Evolutionary conservation across 2,113 vertebrate species (phyloP), one percentile per base, ranked within the genome.

Genomic region (Peromyscus polionotus): DNA sequence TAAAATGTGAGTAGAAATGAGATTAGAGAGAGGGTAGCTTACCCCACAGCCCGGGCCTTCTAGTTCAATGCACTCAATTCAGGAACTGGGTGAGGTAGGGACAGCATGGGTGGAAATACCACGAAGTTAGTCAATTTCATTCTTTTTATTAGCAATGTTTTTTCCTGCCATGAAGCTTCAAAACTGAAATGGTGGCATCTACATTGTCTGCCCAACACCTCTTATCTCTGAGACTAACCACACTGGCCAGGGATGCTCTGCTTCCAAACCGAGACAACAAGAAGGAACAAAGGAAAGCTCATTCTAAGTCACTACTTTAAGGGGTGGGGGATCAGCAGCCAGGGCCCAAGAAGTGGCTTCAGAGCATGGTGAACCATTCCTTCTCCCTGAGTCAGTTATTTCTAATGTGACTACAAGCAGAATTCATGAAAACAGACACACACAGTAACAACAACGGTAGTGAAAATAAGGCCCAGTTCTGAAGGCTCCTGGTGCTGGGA

Each of bases 181-280:
- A 84, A 96, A 96, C 54, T 11, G 42, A 94, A 93, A 94, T 76
- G 39, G 57, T 14, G 20, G 65, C 76, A 89, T 80, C 73, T 57
- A 75, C 16, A 54, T 26, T 7, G 0, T 94, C 57, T 51, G 70
- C 92, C 67, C 73, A 93, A 24, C 61, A 65, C 59, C 48, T 59
- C 90, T 76, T 84, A 76, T 65, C 92, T 90, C 59, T 87, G 90
- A 81, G 96, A 88, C 63, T 65, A 83, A 93, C 7, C 26, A 68
- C n/a, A 45, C 0, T 81, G 76, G 77, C 20, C 68, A 90, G 75
- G 28, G 59, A 67, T 54, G 80, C 57, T 45, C 36, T 70, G 26
- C 92, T 84, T 67, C 76, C n/a, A 81, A 70, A 85, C 16, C 73
- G 68, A 77, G 68, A 77, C 36, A 83, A 79, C 13, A 20, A 89